Evolutionary conservation across 2,888 invertebrate genomes (phyloP).

Genomic region (Tipula confusa): DNA sequence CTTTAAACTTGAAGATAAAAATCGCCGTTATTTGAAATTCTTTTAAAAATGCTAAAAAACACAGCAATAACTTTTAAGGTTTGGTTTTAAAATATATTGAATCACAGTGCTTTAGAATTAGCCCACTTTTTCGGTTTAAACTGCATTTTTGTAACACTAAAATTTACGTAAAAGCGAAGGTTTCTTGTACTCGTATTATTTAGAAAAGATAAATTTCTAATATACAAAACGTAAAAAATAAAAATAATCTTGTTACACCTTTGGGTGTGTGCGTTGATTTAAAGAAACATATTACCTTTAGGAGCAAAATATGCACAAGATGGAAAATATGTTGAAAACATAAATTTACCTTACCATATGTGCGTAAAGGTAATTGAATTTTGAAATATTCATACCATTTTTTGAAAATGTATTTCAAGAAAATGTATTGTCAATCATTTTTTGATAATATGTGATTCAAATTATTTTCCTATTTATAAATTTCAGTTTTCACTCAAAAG

Average conservation of each 20-base stretch:
- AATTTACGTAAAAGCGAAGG: too few relatives aligned
- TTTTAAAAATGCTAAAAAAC: too few relatives aligned
- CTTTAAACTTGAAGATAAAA: too few relatives aligned
- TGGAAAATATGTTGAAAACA: neutral
- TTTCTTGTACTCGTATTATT: neutral
- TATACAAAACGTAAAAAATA: neutral
- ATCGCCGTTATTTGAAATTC: too few relatives aligned
- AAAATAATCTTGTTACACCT: constrained; percentile 12
- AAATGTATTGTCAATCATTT: neutral
- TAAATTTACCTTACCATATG: too few relatives aligned
- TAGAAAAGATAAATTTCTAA: constrained; percentile 16
- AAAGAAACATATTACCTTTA: neutral
- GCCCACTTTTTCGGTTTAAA: too few relatives aligned
- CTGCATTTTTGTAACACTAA: too few relatives aligned
- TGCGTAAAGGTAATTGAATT: neutral
- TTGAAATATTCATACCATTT: neutral
- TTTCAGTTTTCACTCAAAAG: too few relatives aligned
- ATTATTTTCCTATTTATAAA: neutral
- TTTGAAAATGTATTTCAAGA: neutral
- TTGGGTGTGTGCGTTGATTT: neutral
- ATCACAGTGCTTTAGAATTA: too few relatives aligned
- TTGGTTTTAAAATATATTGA: too few relatives aligned
- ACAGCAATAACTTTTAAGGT: too few relatives aligned
- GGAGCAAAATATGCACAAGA: neutral
- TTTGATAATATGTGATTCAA: neutral